A percentile compares a stretch with the other conserved stretches of the same genome.
These are phyloP conservation scores for Pantherophis guttatus DNA, from an alignment of 2,113 vertebrate genomes.

Conservation along the genomic window DNA sequence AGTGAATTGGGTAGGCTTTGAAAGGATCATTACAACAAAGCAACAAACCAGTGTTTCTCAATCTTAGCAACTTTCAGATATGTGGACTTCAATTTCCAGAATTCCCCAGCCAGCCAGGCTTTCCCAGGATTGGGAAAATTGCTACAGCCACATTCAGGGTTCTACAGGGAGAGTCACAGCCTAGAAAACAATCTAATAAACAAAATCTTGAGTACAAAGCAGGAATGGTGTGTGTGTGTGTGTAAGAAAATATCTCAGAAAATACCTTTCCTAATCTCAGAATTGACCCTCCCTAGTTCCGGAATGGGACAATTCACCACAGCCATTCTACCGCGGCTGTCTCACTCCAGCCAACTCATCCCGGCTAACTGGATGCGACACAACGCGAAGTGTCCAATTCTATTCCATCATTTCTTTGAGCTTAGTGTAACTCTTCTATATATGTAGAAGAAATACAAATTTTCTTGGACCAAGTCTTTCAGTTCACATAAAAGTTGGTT, in stretches of 20 bases:
- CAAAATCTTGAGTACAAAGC: background rate
- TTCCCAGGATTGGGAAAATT: background rate
- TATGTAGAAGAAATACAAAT: background rate
- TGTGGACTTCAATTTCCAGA: background rate
- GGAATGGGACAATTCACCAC: no score
- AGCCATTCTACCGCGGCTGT: no score
- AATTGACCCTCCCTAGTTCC: background rate
- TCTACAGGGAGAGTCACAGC: background rate
- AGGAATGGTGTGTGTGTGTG: background rate
- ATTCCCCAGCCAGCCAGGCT: no score
- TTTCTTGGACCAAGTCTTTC: background rate
- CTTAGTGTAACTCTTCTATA: no score
- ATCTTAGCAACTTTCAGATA: background rate
- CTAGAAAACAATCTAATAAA: background rate
- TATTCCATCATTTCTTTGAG: no score
- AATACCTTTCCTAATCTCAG: background rate
- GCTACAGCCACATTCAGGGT: background rate
- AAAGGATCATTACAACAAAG: background rate
- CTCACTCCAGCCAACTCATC: no score
- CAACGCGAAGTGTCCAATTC: no score
- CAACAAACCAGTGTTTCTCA: background rate
- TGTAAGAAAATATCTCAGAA: background rate
- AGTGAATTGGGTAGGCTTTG: background rate
- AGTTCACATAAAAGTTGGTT: background rate
- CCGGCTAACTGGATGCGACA: no score